A percentile compares a stretch with the other conserved stretches of the same genome.
These are phyloP conservation scores for Henricia sp. DNA, from an alignment of 53 echinoderm and acorn worm genomes.

Conservation along the genomic window DNA sequence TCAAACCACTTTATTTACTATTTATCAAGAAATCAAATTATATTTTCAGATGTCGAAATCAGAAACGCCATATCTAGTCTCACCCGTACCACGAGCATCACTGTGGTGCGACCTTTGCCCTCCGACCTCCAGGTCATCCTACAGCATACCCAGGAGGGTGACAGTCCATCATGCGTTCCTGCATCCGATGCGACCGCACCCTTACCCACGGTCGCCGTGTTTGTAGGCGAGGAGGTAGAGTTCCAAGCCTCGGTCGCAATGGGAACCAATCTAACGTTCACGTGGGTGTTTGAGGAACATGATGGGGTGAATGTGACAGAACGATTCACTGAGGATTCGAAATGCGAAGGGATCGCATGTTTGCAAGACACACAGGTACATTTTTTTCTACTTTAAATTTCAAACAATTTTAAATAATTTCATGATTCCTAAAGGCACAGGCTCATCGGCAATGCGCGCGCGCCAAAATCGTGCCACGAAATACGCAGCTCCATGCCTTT, in stretches of 20 bases:
- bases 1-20: too few species aligned
- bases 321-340: slow-evolving; percentile 40
- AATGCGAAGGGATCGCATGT: slow-evolving; percentile 79
- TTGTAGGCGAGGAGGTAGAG: slow-evolving; percentile 70
- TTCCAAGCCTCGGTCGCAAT: slow-evolving; percentile 86
- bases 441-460: too few species aligned
- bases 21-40: too few species aligned
- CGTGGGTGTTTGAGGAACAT: slow-evolving; percentile 90
- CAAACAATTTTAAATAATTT: too few species aligned
- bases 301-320: slow-evolving; percentile 51
- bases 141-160: slow-evolving; percentile 60
- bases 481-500: too few species aligned
- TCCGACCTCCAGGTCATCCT: slow-evolving; percentile 89
- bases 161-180: slow-evolving; percentile 92
- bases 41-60: slow-evolving; percentile 71
- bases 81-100: slow-evolving; percentile 61
- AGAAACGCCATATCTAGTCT: slow-evolving; percentile 79
- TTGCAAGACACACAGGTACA: slow-evolving; percentile 86
- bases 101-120: slow-evolving; percentile 86
- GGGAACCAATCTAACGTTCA: slow-evolving; percentile 91
- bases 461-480: too few species aligned
- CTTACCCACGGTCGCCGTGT: slow-evolving; percentile 74
- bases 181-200: slow-evolving; percentile 33
- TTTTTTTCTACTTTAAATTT: not conserved
- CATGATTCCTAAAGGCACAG: too few species aligned